These are phyloP conservation scores for Netelia melanura DNA, from an alignment of 2,888 invertebrate genomes.

Conservation along the genomic window DNA sequence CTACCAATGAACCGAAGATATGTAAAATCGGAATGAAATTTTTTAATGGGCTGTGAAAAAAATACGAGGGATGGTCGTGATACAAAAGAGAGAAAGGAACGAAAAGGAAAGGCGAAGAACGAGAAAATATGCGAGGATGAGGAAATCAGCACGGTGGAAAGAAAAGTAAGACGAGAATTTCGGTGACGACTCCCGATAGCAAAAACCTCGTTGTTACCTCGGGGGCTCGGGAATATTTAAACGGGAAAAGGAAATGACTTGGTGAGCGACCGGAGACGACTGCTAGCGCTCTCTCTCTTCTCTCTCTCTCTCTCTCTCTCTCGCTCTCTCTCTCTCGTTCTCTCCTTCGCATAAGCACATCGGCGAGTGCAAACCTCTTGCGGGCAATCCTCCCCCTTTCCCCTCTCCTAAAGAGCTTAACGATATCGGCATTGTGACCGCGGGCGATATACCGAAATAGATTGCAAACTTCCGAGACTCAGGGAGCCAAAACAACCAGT, in stretches of 20 bases:
- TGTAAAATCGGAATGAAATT: conserved; percentile 28
- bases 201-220: conserved; percentile 34
- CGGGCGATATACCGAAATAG: conserved; percentile 71
- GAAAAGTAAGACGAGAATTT: conserved; percentile 32
- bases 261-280: conserved; percentile 40
- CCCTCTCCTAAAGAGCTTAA: conserved; percentile 1
- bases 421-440: conserved; percentile 24
- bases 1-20: background rate
- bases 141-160: conserved; percentile 4
- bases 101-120: conserved; percentile 9
- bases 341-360: background rate
- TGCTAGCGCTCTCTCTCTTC: conserved; percentile 14
- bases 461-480: conserved; percentile 69
- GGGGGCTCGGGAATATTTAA: conserved; percentile 64
- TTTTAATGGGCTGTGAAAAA: conserved; percentile 48
- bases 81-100: background rate
- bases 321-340: background rate
- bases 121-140: background rate
- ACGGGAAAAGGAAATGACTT: conserved; percentile 70
- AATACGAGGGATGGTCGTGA: conserved; percentile 8
- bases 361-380: conserved; percentile 27
- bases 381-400: background rate
- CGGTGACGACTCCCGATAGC: conserved; percentile 3
- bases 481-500: background rate
- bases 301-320: background rate